These are phyloP conservation scores for Nomada hirtipes DNA, from an alignment of 2,888 invertebrate species.

Conservation along the genomic window DNA sequence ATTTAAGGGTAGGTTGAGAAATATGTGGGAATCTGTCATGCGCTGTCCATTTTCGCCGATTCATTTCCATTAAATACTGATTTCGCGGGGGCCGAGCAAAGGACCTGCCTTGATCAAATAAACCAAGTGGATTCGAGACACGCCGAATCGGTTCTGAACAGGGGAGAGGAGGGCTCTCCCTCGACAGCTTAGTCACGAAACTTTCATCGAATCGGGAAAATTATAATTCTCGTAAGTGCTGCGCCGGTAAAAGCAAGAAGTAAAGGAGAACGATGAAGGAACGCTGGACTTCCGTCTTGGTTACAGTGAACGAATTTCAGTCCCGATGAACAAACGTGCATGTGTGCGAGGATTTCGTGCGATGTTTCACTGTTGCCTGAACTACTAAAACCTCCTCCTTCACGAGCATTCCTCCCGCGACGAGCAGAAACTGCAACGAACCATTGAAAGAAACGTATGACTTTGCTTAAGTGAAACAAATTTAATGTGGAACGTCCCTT, in stretches of 20 bases:
- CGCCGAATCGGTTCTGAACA: slow-evolving; percentile 39
- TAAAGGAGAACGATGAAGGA: background rate
- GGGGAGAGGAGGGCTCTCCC: slow-evolving; percentile 17
- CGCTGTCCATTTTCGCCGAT: slow-evolving; percentile 47
- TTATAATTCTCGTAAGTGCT: slow-evolving; percentile 72
- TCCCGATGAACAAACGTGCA: slow-evolving; percentile 2
- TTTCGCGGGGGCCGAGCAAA: slow-evolving; percentile 34
- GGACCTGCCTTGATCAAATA: slow-evolving; percentile 63
- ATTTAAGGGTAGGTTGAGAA: slow-evolving; percentile 26
- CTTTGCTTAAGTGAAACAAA: background rate
- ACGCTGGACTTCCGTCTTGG: background rate
- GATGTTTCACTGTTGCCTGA: slow-evolving; percentile 26
- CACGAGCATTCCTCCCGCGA: slow-evolving; percentile 2
- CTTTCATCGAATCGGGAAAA: slow-evolving; percentile 70
- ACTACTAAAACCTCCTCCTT: slow-evolving; percentile 1
- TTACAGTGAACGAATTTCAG: slow-evolving; percentile 18
- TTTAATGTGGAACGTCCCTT: too few relatives aligned
- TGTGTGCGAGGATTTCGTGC: background rate
- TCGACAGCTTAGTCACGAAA: slow-evolving; percentile 56
- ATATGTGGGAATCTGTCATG: slow-evolving; percentile 15
- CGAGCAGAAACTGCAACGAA: slow-evolving; percentile 10
- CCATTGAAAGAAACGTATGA: background rate
- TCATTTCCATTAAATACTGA: slow-evolving; percentile 65
- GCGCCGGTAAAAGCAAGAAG: slow-evolving; percentile 15
- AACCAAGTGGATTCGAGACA: slow-evolving; percentile 57